Evolutionary conservation across 2,888 invertebrate species (phyloP).

Genomic region (Molanna angustata): DNA sequence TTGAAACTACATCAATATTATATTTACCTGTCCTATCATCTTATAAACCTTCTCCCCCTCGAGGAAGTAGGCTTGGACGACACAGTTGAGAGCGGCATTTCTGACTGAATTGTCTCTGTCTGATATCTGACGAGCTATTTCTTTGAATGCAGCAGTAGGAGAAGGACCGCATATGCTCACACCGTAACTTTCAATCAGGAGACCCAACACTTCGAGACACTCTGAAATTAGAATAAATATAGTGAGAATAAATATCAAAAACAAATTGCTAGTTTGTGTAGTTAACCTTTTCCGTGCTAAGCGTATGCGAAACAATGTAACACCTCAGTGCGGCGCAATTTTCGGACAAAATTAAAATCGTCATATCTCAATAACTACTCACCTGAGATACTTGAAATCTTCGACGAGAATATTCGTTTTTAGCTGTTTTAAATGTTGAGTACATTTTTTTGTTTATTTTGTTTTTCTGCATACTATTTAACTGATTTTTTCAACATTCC

Average conservation of each 20-base stretch:
- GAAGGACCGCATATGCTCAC: slow-evolving; percentile 80
- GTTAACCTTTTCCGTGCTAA: background rate
- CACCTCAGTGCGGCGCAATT: no score
- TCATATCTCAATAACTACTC: no score
- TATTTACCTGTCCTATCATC: slow-evolving; percentile 77
- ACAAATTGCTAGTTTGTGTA: background rate
- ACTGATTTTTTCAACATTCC: no score
- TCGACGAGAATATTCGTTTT: no score
- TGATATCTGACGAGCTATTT: slow-evolving; percentile 91
- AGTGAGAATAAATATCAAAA: slow-evolving; percentile 1
- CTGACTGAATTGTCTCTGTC: slow-evolving; percentile 95
- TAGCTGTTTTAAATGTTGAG: no score
- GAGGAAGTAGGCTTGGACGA: slow-evolving; percentile 85
- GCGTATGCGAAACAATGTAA: no score
- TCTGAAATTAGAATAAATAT: slow-evolving; percentile 50
- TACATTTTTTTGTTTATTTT: no score
- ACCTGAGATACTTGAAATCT: no score
- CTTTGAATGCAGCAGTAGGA: slow-evolving; percentile 76
- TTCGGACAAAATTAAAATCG: no score
- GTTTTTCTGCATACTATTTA: no score
- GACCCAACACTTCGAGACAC: slow-evolving; percentile 89
- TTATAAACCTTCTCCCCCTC: slow-evolving; percentile 91
- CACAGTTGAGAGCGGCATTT: slow-evolving; percentile 92
- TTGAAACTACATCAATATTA: no score
- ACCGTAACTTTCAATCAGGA: slow-evolving; percentile 82